Evolutionary conservation across 2,113 vertebrate species (phyloP).

Genomic region (Lethenteron camtschaticum): DNA sequence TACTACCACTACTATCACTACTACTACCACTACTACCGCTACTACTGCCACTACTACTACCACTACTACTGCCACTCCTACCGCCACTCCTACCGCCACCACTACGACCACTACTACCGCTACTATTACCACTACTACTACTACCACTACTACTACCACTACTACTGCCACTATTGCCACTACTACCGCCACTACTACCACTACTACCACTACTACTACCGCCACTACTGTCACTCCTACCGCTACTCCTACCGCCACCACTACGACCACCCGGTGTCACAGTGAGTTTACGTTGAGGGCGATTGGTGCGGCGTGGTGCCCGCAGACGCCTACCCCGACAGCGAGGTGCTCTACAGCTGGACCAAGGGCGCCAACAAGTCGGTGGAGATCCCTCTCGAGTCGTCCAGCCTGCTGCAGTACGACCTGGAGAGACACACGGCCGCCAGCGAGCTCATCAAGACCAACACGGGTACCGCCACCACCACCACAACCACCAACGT

Average conservation of each 20-base stretch:
- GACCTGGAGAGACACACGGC: conserved; percentile 41
- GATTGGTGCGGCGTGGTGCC: too few relatives aligned
- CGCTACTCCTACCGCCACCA: too few relatives aligned
- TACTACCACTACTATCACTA: not conserved
- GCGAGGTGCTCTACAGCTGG: conserved; percentile 44
- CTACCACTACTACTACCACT: not conserved
- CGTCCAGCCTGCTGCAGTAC: conserved; percentile 39
- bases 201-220: not conserved
- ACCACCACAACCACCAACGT: too few relatives aligned
- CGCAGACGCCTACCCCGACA: conserved; percentile 38
- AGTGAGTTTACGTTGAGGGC: too few relatives aligned
- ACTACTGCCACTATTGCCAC: too few relatives aligned
- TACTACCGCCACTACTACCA: not conserved
- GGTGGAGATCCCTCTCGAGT: conserved; percentile 40
- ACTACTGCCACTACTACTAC: too few relatives aligned
- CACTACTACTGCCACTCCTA: too few relatives aligned
- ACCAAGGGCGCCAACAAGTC: conserved; percentile 37
- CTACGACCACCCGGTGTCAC: too few relatives aligned
- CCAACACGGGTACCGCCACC: conserved; percentile 26
- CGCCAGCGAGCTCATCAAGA: conserved; percentile 34
- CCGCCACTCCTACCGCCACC: too few relatives aligned
- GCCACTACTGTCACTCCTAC: not conserved
- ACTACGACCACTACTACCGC: not conserved
- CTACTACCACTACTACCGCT: not conserved
- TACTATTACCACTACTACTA: not conserved